A percentile compares a stretch with the other conserved stretches of the same genome.
phyloP scores from a whole-genome alignment of 2,797 vertebrate species.

The Threskiornis aethiopicus region DNA sequence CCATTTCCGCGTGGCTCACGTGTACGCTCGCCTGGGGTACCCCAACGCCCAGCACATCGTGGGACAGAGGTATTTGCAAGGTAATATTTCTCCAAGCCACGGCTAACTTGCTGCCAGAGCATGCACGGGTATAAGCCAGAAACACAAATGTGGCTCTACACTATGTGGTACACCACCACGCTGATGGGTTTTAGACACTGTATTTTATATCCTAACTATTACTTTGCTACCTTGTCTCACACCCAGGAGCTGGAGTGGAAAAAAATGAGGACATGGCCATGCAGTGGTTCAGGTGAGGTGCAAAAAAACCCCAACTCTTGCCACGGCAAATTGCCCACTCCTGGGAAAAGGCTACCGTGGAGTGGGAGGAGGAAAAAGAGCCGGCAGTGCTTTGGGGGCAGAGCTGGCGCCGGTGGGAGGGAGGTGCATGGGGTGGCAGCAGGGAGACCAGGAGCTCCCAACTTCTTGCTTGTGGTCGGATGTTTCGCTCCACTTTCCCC shows the following conservation, averaged over 20 bases:
- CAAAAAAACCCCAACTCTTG: neutral
- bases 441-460: neutral
- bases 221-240: neutral
- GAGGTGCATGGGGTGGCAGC: rapidly evolving
- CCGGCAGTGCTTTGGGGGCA: neutral
- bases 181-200: neutral
- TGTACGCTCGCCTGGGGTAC: constrained; percentile 62
- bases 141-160: rapidly evolving
- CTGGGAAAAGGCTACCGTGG: neutral
- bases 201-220: neutral
- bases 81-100: neutral
- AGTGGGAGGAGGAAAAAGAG: neutral
- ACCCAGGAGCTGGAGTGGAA: constrained; percentile 65
- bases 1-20: constrained; percentile 67
- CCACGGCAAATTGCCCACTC: neutral
- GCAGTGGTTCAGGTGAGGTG: constrained; percentile 74
- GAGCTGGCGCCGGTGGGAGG: rapidly evolving
- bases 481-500: neutral
- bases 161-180: neutral
- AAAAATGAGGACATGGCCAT: constrained; percentile 66
- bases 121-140: rapidly evolving
- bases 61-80: constrained; percentile 75
- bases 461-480: neutral
- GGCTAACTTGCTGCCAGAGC: neutral
- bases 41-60: constrained; percentile 62